Percentiles rank a stretch among this genome's conserved stretches.
These are phyloP conservation scores for Lamprologus sp. DNA, from an alignment of 2,113 vertebrate species.

Conservation along the genomic window DNA sequence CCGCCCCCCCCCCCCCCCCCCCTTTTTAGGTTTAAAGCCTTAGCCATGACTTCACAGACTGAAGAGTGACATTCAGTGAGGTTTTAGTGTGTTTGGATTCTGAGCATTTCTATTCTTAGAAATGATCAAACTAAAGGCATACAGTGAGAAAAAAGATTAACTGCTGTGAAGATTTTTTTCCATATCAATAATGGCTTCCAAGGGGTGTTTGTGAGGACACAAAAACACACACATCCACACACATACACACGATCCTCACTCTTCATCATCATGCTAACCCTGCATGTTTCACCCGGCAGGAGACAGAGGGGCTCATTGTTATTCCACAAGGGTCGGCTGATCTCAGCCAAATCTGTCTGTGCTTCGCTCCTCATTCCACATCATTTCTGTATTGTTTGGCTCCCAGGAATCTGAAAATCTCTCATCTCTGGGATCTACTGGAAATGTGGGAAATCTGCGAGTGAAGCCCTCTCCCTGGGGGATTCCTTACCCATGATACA, in stretches of 20 bases:
- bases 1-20: neutral
- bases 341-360: slow-evolving; percentile 60
- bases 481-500: neutral
- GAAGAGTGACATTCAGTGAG: slow-evolving; percentile 15
- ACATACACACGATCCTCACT: slow-evolving; percentile 4
- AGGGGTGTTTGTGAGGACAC: neutral
- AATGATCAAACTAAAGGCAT: slow-evolving; percentile 40
- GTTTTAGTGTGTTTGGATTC: slow-evolving; percentile 25
- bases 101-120: slow-evolving; percentile 19
- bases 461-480: slow-evolving; percentile 26
- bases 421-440: slow-evolving; percentile 50
- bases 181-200: slow-evolving; percentile 21
- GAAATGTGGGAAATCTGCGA: slow-evolving; percentile 51
- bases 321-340: slow-evolving; percentile 64
- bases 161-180: neutral
- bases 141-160: slow-evolving; percentile 6
- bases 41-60: slow-evolving; percentile 22
- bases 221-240: neutral
- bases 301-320: slow-evolving; percentile 65
- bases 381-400: slow-evolving; percentile 57
- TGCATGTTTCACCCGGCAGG: slow-evolving; percentile 48
- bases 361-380: slow-evolving; percentile 51
- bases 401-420: slow-evolving; percentile 51
- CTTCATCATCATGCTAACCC: slow-evolving; percentile 57
- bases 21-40: slow-evolving; percentile 18